A percentile compares a stretch with the other conserved stretches of the same genome.
phyloP scores from a whole-genome alignment of 2,113 vertebrate genomes.

The Thamnophis sirtalis region DNA sequence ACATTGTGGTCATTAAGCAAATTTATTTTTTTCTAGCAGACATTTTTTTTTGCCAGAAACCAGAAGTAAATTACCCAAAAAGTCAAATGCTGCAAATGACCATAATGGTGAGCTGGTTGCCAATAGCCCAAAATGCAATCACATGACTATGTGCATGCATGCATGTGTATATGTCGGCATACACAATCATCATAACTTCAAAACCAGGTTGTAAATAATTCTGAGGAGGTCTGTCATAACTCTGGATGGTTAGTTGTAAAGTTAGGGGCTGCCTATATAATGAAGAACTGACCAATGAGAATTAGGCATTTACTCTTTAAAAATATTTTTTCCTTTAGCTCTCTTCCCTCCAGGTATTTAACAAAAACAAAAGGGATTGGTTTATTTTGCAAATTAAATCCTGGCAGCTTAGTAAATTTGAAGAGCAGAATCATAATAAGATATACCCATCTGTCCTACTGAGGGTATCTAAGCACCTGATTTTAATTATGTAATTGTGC shows the following conservation, averaged over 20 bases:
- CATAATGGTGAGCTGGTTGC: neutral
- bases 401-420: neutral
- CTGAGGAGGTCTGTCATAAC: neutral
- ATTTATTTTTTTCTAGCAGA: neutral
- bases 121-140: neutral
- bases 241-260: neutral
- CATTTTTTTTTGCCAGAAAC: neutral
- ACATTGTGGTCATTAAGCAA: too few relatives aligned
- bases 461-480: neutral
- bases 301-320: slow-evolving; percentile 30
- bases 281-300: slow-evolving; percentile 50
- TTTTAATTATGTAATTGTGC: neutral
- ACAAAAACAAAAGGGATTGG: neutral
- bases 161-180: neutral
- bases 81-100: neutral
- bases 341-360: neutral
- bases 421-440: neutral
- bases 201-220: neutral
- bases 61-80: neutral
- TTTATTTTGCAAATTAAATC: neutral
- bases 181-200: neutral
- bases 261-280: slow-evolving; percentile 32
- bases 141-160: neutral
- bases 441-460: neutral
- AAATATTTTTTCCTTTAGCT: neutral